Evolutionary conservation across 2,888 invertebrate species (phyloP), one percentile per base, ranked within the genome.

Genomic region (Drosophila prostipennis): DNA sequence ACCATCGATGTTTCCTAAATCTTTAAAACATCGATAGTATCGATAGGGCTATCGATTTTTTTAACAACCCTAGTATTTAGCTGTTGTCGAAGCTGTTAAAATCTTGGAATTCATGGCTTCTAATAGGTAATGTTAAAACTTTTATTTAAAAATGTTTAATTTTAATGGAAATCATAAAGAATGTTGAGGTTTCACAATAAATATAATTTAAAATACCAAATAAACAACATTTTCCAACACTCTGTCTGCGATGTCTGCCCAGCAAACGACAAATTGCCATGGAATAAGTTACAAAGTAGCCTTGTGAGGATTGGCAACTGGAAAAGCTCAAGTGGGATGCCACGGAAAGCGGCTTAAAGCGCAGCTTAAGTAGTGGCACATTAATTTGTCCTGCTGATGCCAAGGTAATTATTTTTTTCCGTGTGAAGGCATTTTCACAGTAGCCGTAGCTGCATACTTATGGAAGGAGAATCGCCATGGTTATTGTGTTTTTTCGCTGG

Each of bases 371-470:
- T 26, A 48, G 45, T 58, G 48, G 16, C 34, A 13, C 19, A 56
- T 60, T 46, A 63, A 63, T 58, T 63, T 58, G 58, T 46, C 34
- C 45, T 26, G 14, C 40, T 40, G 40, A 26, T 63, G 61, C 61
- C 7, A n/a, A 26, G 57, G 48, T 48, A 63, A 63, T 63, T 63
- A 63, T 58, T 48, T 42, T 46, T 48, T 49, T 48, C 49, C 13
- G 23, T 26, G 14, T 48, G 58, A 8, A n/a, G 40, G 61, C 26
- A 26, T 48, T 48, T 39, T n/a, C 37, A 26, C 61, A 49, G 48
- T 36, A 34, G 58, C 58, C n/a, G 14, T 36, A 34, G 58, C 58
- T n/a, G 19, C 26, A 11, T 14, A 34, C 34, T 56, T 57, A 34
- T 37, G 14, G 39, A 46, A 11, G 14, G 16, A 32, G 52, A 46